These are phyloP conservation scores for Melipona bicolor DNA, from an alignment of 2,888 invertebrate species.

Conservation along the genomic window DNA sequence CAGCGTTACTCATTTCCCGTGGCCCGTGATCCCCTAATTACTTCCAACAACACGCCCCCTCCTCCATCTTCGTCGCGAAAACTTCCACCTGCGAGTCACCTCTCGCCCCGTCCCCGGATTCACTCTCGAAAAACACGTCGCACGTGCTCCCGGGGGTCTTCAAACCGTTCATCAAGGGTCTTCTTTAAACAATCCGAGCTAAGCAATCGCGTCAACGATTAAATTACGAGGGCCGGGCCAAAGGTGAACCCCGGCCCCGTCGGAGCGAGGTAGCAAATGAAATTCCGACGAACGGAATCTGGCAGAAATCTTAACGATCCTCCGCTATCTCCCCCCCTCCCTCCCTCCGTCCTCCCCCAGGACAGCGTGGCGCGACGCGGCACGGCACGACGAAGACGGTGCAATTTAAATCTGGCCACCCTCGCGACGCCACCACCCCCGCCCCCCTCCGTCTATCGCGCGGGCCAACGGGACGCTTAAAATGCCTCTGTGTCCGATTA, in stretches of 20 bases:
- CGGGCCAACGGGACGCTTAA: constrained; percentile 30
- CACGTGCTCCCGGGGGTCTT: not conserved
- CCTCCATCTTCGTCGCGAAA: not conserved
- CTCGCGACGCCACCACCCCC: not conserved
- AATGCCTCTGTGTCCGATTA: constrained; percentile 58
- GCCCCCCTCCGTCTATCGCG: not conserved
- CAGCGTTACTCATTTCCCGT: not conserved
- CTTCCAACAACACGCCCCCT: not conserved
- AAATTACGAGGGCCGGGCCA: constrained; percentile 43
- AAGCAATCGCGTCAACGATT: constrained; percentile 49
- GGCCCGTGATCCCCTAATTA: not conserved
- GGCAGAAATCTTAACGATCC: constrained; percentile 57
- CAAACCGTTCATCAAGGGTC: constrained; percentile 8
- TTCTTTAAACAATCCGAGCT: constrained; percentile 23
- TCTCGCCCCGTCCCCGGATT: no score
- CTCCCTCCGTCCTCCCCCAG: not conserved
- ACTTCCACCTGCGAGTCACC: not conserved
- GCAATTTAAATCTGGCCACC: constrained; percentile 57
- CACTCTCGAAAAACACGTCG: not conserved
- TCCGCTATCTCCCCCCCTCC: constrained; percentile 20
- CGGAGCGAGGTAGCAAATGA: constrained; percentile 50
- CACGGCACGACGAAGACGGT: constrained; percentile 36
- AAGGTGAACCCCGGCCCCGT: constrained; percentile 15
- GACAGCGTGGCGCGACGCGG: constrained; percentile 45
- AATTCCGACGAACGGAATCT: constrained; percentile 53